Conservation (phyloP, 2,113 vertebrate species). For the Paedocypris sp. region DNA sequence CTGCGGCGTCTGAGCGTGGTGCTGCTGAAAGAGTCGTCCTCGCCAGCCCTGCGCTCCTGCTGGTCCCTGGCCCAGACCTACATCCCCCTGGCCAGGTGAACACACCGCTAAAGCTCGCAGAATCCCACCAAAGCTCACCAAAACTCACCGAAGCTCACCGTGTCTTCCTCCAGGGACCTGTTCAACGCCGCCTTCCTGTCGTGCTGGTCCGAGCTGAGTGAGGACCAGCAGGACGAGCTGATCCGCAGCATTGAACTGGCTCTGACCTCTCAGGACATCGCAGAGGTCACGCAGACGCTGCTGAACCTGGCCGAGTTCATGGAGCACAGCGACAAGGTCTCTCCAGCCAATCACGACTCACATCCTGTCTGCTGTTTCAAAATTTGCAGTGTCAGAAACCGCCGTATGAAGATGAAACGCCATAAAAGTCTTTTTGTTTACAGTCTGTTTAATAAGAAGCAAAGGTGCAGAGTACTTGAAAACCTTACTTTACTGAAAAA, state of each 20-base stretch:
- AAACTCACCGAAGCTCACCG: no score
- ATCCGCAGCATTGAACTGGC: constrained; percentile 94
- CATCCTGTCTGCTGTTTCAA: no score
- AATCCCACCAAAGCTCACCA: not conserved
- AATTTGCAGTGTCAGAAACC: no score
- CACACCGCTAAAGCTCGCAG: not conserved
- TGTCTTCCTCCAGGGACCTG: constrained; percentile 70
- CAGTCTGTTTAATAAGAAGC: no score
- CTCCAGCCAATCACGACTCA: no score
- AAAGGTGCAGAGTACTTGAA: no score
- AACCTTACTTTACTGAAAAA: no score
- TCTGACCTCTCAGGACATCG: constrained; percentile 93
- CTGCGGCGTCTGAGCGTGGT: constrained; percentile 86
- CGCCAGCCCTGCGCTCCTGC: constrained; percentile 86
- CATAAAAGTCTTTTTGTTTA: no score
- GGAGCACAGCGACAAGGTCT: constrained; percentile 99
- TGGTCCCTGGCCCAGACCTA: constrained; percentile 97
- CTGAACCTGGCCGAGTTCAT: constrained; percentile 97
- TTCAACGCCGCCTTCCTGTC: constrained; percentile 97
- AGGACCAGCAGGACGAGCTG: constrained; percentile 96
- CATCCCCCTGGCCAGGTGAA: constrained; percentile 93
- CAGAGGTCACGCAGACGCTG: constrained; percentile 94
- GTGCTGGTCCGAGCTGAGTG: constrained; percentile 95
- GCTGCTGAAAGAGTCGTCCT: constrained; percentile 93
- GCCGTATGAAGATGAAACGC: no score